Percentiles rank a stretch among this genome's conserved stretches.
phyloP scores from a whole-genome alignment of 2,113 vertebrate genomes.

The Gnathonemus longibarbis region DNA sequence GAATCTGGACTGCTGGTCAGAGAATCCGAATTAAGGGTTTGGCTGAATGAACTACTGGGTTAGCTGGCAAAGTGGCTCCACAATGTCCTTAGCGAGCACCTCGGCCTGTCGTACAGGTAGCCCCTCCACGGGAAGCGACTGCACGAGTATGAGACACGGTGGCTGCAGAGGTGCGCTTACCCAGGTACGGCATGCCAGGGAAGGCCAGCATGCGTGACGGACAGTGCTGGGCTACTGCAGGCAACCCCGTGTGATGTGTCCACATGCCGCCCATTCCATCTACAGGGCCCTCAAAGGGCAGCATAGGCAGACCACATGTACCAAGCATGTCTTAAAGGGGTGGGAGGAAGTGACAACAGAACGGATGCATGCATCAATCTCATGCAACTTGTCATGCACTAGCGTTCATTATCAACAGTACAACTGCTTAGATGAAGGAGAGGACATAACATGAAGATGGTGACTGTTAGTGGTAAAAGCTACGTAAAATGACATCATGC shows the following conservation, averaged over 20 bases:
- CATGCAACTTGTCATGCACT: slow-evolving; percentile 64
- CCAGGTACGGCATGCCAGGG: slow-evolving; percentile 77
- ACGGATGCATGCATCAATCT: slow-evolving; percentile 87
- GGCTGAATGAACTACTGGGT: neutral
- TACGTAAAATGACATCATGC: neutral
- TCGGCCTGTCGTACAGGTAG: slow-evolving; percentile 60
- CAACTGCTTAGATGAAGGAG: neutral
- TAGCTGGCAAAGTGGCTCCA: neutral
- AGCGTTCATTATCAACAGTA: neutral
- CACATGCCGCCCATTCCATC: slow-evolving; percentile 89
- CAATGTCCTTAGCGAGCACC: slow-evolving; percentile 24
- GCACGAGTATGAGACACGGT: slow-evolving; percentile 41
- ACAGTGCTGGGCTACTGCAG: slow-evolving; percentile 78
- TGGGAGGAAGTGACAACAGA: slow-evolving; percentile 58
- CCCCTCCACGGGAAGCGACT: slow-evolving; percentile 71
- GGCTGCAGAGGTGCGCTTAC: slow-evolving; percentile 76
- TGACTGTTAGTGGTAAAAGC: neutral
- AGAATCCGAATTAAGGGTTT: neutral
- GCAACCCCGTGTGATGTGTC: slow-evolving; percentile 82
- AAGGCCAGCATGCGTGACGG: slow-evolving; percentile 76
- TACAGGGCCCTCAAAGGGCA: slow-evolving; percentile 76
- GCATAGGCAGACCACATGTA: slow-evolving; percentile 82
- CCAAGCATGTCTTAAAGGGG: slow-evolving; percentile 84
- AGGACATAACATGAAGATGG: neutral
- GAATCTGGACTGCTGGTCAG: neutral